These are phyloP conservation scores for Campylomormyrus tamandua DNA, from an alignment of 2,113 vertebrate species.

Conservation along the genomic window DNA sequence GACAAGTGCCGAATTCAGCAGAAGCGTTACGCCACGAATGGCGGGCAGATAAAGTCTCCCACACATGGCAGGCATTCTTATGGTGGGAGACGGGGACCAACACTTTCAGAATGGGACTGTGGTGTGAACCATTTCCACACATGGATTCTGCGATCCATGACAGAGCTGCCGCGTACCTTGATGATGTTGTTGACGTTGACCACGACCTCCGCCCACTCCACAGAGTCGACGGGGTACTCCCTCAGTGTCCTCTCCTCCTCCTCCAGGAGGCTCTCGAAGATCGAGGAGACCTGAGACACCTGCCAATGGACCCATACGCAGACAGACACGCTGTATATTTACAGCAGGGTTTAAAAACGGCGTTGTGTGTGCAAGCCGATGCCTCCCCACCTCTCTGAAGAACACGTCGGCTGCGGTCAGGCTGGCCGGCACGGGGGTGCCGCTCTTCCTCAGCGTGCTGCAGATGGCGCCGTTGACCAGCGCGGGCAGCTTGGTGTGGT, in stretches of 20 bases:
- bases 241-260: slow-evolving; percentile 79
- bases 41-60: too few relatives aligned
- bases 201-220: slow-evolving; percentile 80
- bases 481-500: slow-evolving; percentile 74
- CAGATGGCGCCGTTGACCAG: slow-evolving; percentile 76
- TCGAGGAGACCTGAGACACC: slow-evolving; percentile 85
- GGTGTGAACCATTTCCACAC: too few relatives aligned
- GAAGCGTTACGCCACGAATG: too few relatives aligned
- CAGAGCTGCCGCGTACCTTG: background rate
- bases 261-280: slow-evolving; percentile 85
- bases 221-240: slow-evolving; percentile 60
- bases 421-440: slow-evolving; percentile 57
- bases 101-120: too few relatives aligned
- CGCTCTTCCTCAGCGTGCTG: slow-evolving; percentile 63
- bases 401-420: slow-evolving; percentile 89
- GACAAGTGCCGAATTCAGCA: too few relatives aligned
- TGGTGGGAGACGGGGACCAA: too few relatives aligned
- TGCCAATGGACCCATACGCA: slow-evolving; percentile 37
- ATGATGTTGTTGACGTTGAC: slow-evolving; percentile 71
- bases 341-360: background rate
- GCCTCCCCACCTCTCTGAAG: slow-evolving; percentile 78
- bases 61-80: too few relatives aligned
- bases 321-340: background rate
- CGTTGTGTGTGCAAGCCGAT: too few relatives aligned
- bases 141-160: too few relatives aligned